phyloP scores from a whole-genome alignment of 1,140 invertebrate species.

The Penaeus indicus region DNA sequence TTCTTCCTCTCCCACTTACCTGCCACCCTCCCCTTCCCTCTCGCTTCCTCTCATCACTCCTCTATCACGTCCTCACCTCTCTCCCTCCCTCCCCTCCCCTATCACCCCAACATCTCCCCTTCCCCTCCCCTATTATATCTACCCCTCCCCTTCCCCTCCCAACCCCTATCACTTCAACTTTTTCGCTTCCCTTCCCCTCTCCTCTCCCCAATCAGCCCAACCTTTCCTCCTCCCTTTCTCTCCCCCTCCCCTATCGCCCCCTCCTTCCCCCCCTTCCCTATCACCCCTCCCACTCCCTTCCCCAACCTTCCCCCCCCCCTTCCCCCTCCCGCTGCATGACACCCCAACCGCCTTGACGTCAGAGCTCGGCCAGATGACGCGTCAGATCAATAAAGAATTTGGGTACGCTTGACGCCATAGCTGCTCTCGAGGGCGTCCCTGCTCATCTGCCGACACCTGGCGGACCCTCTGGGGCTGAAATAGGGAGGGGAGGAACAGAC shows the following conservation, averaged over 20 bases:
- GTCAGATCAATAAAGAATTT: no score
- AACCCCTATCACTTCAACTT: background rate
- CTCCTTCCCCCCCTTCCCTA: background rate
- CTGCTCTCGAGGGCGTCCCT: no score
- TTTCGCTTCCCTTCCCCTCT: background rate
- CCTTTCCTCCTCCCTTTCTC: background rate
- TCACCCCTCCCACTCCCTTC: background rate
- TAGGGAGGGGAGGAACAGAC: no score
- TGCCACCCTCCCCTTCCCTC: background rate
- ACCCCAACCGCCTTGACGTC: no score
- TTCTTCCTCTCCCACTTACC: no score
- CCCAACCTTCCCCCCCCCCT: background rate
- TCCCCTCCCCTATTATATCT: background rate
- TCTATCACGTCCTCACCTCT: background rate
- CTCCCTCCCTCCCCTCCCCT: background rate
- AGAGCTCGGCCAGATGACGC: no score
- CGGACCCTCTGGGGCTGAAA: no score
- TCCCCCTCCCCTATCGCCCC: background rate
- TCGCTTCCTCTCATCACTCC: background rate
- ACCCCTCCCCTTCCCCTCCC: constrained; percentile 1
- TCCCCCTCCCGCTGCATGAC: background rate
- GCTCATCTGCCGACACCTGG: no score
- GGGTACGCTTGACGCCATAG: no score
- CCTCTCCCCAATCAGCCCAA: background rate
- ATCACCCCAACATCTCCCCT: no score